Percentiles rank a stretch among this genome's conserved stretches.
Conservation (phyloP, 2,113 vertebrate genomes). For the Parus major region DNA sequence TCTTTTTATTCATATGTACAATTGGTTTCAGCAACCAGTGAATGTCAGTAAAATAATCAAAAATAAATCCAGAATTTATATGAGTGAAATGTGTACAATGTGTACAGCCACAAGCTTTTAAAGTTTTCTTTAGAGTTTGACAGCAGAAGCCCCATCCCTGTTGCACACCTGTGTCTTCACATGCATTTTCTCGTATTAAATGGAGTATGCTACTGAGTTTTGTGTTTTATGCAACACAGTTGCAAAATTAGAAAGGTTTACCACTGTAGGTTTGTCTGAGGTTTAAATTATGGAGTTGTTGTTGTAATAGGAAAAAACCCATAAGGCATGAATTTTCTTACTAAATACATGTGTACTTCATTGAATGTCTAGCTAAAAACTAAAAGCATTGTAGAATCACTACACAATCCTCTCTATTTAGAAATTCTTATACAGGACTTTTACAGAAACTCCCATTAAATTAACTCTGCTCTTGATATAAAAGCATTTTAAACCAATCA, state of each 20-base stretch:
- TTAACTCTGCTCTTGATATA: not conserved
- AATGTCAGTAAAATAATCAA: not conserved
- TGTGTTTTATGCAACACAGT: not conserved
- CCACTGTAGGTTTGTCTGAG: not conserved
- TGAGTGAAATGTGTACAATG: not conserved
- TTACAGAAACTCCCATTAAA: not conserved
- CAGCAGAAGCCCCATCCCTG: not conserved
- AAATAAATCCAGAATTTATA: not conserved
- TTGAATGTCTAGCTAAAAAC: not conserved
- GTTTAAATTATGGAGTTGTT: not conserved
- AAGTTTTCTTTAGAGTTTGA: not conserved
- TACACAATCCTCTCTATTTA: not conserved
- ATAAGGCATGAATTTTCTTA: not conserved
- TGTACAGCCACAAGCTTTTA: not conserved
- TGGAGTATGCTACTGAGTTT: not conserved
- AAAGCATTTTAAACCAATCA: not conserved
- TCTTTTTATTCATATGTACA: not conserved
- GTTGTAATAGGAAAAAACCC: not conserved
- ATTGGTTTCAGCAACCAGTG: not conserved
- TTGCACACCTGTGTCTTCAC: not conserved
- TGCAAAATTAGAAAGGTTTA: not conserved
- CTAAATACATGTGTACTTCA: not conserved
- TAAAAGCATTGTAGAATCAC: not conserved
- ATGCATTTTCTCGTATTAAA: not conserved
- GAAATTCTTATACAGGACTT: not conserved